Evolutionary conservation across 1,140 invertebrate genomes (phyloP).

Genomic region (Scaptomyza pallida): DNA sequence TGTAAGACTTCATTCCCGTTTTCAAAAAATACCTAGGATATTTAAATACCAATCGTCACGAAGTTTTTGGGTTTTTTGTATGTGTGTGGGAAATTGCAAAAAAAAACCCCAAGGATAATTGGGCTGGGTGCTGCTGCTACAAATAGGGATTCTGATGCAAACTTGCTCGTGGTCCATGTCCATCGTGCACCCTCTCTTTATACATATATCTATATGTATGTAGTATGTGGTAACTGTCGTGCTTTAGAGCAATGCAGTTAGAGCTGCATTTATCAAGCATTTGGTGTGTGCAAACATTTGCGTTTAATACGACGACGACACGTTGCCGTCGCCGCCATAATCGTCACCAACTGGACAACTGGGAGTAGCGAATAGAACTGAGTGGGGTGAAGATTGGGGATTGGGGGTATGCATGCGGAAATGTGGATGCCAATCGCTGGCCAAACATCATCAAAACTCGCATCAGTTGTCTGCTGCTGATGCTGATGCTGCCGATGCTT

Average conservation of each 20-base stretch:
- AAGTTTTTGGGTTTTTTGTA: not conserved
- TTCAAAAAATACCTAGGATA: not conserved
- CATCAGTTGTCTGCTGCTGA: constrained; percentile 9
- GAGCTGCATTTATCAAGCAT: constrained; percentile 75
- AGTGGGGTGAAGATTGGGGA: too few species aligned
- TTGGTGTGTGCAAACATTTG: constrained; percentile 78
- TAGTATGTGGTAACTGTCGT: constrained; percentile 55
- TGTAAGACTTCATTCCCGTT: not conserved
- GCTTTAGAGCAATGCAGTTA: constrained; percentile 52
- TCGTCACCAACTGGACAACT: constrained; percentile 42
- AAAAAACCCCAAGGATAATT: constrained; percentile 32
- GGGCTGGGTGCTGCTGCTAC: constrained; percentile 1
- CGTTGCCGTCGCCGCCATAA: constrained; percentile 60
- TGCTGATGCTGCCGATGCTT: constrained; percentile 43
- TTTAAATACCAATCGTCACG: constrained; percentile 42
- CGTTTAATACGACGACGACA: constrained; percentile 67
- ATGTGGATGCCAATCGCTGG: constrained; percentile 50
- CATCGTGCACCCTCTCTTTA: not conserved
- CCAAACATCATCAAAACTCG: constrained; percentile 79
- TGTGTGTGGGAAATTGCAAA: constrained; percentile 26
- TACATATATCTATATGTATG: too few species aligned
- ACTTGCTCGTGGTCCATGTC: too few species aligned
- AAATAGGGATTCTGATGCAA: too few species aligned
- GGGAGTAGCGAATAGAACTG: not conserved
- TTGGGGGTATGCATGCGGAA: constrained; percentile 3